These are phyloP conservation scores for Emydoidea blandingii DNA, from an alignment of 2,797 vertebrate species.

Conservation along the genomic window DNA sequence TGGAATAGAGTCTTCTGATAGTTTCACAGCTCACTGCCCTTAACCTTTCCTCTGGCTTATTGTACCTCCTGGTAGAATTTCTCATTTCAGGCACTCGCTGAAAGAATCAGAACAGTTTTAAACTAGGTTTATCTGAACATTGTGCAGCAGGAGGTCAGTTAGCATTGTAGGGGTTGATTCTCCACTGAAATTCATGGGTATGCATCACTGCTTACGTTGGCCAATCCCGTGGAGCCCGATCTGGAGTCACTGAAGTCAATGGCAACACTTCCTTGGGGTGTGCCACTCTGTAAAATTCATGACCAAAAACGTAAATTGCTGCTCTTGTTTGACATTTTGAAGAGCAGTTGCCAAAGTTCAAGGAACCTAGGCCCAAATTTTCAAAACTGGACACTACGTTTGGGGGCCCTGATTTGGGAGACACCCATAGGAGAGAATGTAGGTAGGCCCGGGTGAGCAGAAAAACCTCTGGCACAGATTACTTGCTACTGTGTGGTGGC, in stretches of 20 bases:
- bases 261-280: neutral
- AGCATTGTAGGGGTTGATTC: neutral
- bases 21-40: neutral
- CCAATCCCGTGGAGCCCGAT: neutral
- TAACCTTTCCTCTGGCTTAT: neutral
- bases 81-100: neutral
- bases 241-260: fast-evolving
- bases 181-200: neutral
- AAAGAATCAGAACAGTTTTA: neutral
- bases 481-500: neutral
- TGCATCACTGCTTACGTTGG: neutral
- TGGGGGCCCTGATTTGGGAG: neutral
- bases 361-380: neutral
- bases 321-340: neutral
- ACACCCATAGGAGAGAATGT: neutral
- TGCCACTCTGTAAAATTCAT: neutral
- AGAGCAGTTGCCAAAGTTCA: neutral
- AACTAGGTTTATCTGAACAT: neutral
- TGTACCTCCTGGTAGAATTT: fast-evolving
- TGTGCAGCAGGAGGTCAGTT: neutral
- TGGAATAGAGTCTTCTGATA: neutral
- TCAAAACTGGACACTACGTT: neutral
- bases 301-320: neutral
- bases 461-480: neutral
- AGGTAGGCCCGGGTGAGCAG: neutral